Conservation (phyloP, 2,113 vertebrate species). For the Dicrurus megarhynchus region DNA sequence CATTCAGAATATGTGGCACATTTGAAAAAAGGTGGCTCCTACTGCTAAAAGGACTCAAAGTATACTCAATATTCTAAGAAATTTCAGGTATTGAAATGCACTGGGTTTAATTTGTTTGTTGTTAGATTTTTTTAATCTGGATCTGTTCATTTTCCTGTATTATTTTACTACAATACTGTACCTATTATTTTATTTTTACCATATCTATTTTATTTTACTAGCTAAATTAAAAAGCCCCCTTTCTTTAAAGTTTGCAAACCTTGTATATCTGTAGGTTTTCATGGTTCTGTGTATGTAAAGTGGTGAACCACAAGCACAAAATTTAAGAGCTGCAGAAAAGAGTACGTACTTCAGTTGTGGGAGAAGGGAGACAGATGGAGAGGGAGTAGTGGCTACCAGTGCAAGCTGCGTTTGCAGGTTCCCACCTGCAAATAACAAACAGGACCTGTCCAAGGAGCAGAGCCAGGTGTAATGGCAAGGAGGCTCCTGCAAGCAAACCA, state of each 20-base stretch:
- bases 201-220: not conserved
- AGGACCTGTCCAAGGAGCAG: not conserved
- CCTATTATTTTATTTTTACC: not conserved
- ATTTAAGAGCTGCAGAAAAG: not conserved
- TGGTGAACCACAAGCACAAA: not conserved
- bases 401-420: not conserved
- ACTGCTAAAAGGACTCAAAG: not conserved
- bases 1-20: not conserved
- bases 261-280: not conserved
- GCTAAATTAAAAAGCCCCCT: not conserved
- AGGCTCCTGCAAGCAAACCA: not conserved
- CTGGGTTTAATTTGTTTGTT: not conserved
- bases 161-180: not conserved
- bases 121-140: not conserved
- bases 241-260: not conserved
- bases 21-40: not conserved
- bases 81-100: not conserved
- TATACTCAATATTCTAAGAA: not conserved
- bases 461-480: not conserved
- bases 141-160: not conserved
- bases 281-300: accelerated
- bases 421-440: not conserved
- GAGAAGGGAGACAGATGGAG: not conserved
- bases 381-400: not conserved
- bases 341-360: not conserved